Base-by-base conservation (phyloP, 2,888 invertebrate species). In the Lithophane leautieri region DNA sequence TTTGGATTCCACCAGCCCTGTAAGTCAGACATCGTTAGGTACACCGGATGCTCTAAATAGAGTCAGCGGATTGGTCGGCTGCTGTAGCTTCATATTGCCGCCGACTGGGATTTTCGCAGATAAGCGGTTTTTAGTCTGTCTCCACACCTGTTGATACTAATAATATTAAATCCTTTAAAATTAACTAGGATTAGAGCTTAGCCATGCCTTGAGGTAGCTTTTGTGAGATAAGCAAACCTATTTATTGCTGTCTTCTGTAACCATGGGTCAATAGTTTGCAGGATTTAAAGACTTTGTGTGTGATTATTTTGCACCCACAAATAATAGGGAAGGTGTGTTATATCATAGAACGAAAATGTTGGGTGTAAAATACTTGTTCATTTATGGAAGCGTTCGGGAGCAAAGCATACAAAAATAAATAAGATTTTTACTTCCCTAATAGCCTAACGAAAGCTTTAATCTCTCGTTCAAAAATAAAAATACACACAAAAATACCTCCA, bases 111-210 rank as follows among this genome's bases (percentile, higher is more conserved):
- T 56, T 73, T 42, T 70, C 44, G 19, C 60, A 70, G 76, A 74
- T 70, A 76, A 82, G 81, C 61, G 54, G 61, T 63, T 74, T 76
- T 73, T 79, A 86, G 54, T 67, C 67, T 28, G 54, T 62, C 56
- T 71, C 52, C 22, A 66, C 80, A 86, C 79, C 79, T 83, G 86
- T 79, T 80, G 76, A 79, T 72, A 34, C 68, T 73, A 79, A 78
- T 77, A 47, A 74, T 72, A 82, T 76, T 28, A 56, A 75, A 78
- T 65, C 65, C 75, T 73, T 70, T 82, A 71, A 67, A 71, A 80
- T 76, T 60, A 73, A 73, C 73, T 73, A 47, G 54, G 60, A 74
- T 81, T 67, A 76, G 12, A 67, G 65, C n/a, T 52, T n/a, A 78
- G 16, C 70, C 19, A 42, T 34, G 47, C 19, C 22, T 78, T 44